These are phyloP conservation scores for Aphyosemion australe DNA, from an alignment of 2,113 vertebrate species.

Conservation along the genomic window DNA sequence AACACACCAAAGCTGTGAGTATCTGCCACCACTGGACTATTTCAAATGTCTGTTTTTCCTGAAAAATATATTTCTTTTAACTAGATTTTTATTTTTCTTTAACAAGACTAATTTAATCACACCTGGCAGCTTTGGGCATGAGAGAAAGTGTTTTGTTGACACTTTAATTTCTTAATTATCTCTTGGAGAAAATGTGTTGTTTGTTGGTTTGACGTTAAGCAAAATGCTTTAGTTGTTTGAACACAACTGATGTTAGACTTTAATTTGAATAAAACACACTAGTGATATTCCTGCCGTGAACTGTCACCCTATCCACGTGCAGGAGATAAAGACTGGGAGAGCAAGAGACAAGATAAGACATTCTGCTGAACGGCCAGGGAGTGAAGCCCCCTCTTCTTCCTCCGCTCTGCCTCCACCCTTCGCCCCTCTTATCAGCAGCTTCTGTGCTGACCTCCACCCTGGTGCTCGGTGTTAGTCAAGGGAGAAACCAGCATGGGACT, in stretches of 20 bases:
- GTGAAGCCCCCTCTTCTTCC: conserved; percentile 55
- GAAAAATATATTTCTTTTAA: too few species aligned
- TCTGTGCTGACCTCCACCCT: conserved; percentile 71
- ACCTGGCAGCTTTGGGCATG: too few species aligned
- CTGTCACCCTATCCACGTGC: conserved; percentile 42
- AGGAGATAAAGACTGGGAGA: conserved; percentile 64
- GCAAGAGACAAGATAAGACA: conserved; percentile 73
- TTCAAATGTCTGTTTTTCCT: too few species aligned
- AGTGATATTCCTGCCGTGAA: conserved; percentile 22
- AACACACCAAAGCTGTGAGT: too few species aligned
- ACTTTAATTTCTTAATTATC: neutral
- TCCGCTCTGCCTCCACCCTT: conserved; percentile 46
- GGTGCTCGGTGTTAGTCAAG: conserved; percentile 48
- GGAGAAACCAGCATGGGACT: conserved; percentile 50
- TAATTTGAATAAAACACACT: conserved; percentile 13
- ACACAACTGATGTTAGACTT: neutral
- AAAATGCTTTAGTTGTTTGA: neutral
- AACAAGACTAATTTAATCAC: too few species aligned
- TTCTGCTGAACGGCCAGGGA: conserved; percentile 65
- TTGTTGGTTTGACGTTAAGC: neutral
- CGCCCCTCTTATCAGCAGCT: conserved; percentile 67
- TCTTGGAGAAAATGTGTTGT: neutral
- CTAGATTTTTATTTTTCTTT: too few species aligned
- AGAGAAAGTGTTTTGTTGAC: neutral
- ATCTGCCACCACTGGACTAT: too few species aligned